These are phyloP conservation scores for Pangasius sanitwongsei DNA, from an alignment of 2,797 vertebrate genomes.

Conservation along the genomic window DNA sequence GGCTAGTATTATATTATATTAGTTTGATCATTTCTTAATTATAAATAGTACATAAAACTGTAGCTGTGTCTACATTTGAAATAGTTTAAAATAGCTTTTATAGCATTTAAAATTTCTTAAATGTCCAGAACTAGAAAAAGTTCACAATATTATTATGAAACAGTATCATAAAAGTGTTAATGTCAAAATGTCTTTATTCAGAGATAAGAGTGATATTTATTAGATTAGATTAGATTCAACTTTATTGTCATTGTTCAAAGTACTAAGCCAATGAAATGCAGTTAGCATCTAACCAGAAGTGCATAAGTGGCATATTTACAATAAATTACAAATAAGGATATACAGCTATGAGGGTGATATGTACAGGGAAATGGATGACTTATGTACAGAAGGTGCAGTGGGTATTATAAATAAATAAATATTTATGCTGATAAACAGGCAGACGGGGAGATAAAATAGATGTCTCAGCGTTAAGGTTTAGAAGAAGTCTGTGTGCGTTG, in stretches of 20 bases:
- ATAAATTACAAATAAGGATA: too few species aligned
- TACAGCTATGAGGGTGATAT: too few species aligned
- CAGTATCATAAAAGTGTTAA: background rate
- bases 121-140: background rate
- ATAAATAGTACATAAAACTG: background rate
- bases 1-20: background rate
- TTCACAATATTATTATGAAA: background rate
- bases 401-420: background rate
- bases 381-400: too few species aligned
- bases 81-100: background rate
- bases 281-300: too few species aligned
- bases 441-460: background rate
- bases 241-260: too few species aligned
- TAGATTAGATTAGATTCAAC: too few species aligned
- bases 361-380: too few species aligned
- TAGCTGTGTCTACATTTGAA: background rate
- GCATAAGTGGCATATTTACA: too few species aligned
- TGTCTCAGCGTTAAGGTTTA: background rate
- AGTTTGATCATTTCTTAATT: background rate
- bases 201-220: background rate
- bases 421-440: background rate
- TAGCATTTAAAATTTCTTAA: too few species aligned
- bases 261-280: too few species aligned
- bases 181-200: background rate
- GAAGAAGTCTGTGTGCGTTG: background rate